A percentile compares a stretch with the other conserved stretches of the same genome.
These are phyloP conservation scores for Erebia palarica DNA, from an alignment of 2,888 invertebrate genomes.

Conservation along the genomic window DNA sequence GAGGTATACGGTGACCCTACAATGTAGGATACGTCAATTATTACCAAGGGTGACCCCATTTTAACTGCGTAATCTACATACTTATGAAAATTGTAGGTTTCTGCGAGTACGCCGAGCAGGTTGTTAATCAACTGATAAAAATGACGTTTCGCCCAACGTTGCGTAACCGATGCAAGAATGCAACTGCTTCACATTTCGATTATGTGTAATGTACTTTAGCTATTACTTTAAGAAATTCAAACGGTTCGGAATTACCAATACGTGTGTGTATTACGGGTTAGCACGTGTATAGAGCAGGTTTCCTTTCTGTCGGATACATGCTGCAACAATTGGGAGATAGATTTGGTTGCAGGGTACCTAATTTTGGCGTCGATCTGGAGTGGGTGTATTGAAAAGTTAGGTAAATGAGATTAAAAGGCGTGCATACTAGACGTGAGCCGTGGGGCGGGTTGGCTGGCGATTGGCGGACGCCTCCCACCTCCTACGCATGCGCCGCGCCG, in stretches of 20 bases:
- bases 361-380: conserved; percentile 41
- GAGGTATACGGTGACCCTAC: conserved; percentile 28
- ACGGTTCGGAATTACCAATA: not conserved
- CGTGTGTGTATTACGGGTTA: not conserved
- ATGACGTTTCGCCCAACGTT: conserved; percentile 33
- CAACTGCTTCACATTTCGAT: conserved; percentile 9
- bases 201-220: conserved; percentile 5
- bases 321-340: conserved; percentile 25
- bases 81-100: conserved; percentile 44
- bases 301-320: not conserved
- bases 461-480: conserved; percentile 83
- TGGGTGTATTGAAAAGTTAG: conserved; percentile 48
- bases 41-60: conserved; percentile 41
- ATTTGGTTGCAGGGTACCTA: conserved; percentile 32
- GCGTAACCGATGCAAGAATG: conserved; percentile 19
- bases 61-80: conserved; percentile 46
- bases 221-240: not conserved
- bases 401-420: conserved; percentile 52
- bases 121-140: conserved; percentile 41
- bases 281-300: not conserved
- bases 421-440: conserved; percentile 58
- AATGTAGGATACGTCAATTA: conserved; percentile 39
- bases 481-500: conserved; percentile 72
- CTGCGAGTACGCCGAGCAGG: conserved; percentile 35
- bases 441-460: conserved; percentile 73